Evolutionary conservation across 2,888 invertebrate species (phyloP), one percentile per base, ranked within the genome.

Genomic region (Melinopterus prodromus): DNA sequence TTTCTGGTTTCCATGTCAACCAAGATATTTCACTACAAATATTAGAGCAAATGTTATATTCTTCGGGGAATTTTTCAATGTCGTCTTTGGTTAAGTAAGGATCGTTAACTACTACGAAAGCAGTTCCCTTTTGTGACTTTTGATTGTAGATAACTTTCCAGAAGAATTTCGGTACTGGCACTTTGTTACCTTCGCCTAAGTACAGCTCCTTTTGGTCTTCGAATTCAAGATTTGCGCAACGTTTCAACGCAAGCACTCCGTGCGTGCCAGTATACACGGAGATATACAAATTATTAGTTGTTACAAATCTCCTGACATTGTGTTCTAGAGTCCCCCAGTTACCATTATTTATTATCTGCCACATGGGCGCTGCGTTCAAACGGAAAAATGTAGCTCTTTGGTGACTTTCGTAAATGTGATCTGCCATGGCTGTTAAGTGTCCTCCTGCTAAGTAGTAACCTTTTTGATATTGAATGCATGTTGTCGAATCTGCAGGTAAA

Each of bases 301-400:
- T 84, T 0, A 90, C 91, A 81, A 90, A 91, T 14, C 86, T 85
- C 78, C 92, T 88, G 6, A 91, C 88, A 79, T 88, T 87, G 6
- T 84, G 83, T 87, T 93, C 93, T 16, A 92, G 85, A 0, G 84
- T 83, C 71, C 89, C 87, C 93, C 93, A 93, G 83, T 92, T 92
- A 12, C 91, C 91, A 0, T 87, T 91, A 84, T 94, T 93, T 84
- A 93, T 92, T 2, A 88, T 88, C 83, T 93, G 92, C 94, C 94
- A 94, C 83, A 94, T 94, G 0, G 94, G 93, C 0, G 92, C 92
- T 0, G 91, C 91, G 85, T 94, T 94, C 76, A 93, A 88, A 84
- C 92, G 93, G 86, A 92, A 92, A 87, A 93, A 94, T 0, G 92
- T 92, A 0, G 92, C 87, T 0, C 90, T 88, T 84, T 93, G 93